Evolutionary conservation across 2,888 invertebrate genomes (phyloP).

Genomic region (Eudemis profundana): DNA sequence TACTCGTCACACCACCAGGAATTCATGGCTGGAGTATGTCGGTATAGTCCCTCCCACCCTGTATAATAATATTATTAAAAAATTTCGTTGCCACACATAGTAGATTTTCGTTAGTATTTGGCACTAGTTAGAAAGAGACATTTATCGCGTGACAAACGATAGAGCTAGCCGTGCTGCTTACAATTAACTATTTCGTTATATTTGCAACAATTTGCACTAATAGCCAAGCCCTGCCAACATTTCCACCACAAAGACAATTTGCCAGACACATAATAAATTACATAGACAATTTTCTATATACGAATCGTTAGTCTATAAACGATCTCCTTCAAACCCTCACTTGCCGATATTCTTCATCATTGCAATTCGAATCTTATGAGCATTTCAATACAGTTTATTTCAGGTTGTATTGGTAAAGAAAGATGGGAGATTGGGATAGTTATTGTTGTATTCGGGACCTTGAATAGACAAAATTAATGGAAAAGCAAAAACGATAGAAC

Average conservation of each 20-base stretch:
- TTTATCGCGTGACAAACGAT: background rate
- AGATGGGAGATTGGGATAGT: background rate
- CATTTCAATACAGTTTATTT: background rate
- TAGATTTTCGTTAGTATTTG: background rate
- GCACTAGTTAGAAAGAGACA: background rate
- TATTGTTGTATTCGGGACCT: slow-evolving; percentile 13
- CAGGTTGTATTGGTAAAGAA: background rate
- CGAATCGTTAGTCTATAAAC: slow-evolving; percentile 21
- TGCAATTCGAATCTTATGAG: background rate
- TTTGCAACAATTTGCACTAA: slow-evolving; percentile 12
- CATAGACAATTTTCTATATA: slow-evolving; percentile 19
- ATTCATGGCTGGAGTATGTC: too few species aligned
- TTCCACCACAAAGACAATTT: slow-evolving; percentile 28
- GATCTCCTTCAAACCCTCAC: background rate
- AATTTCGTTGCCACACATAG: too few species aligned
- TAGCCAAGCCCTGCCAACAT: slow-evolving; percentile 22
- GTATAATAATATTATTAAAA: too few species aligned
- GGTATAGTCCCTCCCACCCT: too few species aligned
- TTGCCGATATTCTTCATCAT: background rate
- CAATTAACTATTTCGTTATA: slow-evolving; percentile 15
- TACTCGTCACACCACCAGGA: too few species aligned
- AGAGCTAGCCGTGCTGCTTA: slow-evolving; percentile 5
- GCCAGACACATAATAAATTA: slow-evolving; percentile 29
- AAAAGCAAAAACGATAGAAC: slow-evolving; percentile 37
- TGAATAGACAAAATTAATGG: slow-evolving; percentile 33